Evolutionary conservation across 2,113 vertebrate species (phyloP).

Genomic region (Coregonus clupeaformis): DNA sequence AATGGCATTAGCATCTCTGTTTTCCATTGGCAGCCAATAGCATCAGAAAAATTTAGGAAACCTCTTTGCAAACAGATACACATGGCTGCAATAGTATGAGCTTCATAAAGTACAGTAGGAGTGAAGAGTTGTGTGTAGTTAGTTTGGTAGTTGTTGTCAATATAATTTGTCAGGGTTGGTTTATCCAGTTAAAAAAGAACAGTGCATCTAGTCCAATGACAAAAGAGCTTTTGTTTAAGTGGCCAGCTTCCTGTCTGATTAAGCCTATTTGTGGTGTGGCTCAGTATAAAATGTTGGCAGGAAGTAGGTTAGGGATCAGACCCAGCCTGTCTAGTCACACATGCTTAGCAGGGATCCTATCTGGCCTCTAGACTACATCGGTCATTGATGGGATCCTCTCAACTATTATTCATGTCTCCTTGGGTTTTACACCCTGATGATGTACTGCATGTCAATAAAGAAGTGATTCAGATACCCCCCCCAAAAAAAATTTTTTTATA

Average conservation of each 20-base stretch:
- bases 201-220: conserved; percentile 27
- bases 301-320: conserved; percentile 52
- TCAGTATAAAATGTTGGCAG: conserved; percentile 42
- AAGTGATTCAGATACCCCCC: too few relatives aligned
- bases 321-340: conserved; percentile 20
- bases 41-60: too few relatives aligned
- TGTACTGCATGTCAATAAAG: too few relatives aligned
- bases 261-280: conserved; percentile 17
- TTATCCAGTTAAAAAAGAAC: conserved; percentile 7
- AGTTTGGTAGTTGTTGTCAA: not conserved
- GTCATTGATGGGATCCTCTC: conserved; percentile 10
- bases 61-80: not conserved
- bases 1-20: too few relatives aligned
- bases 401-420: conserved; percentile 6
- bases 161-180: not conserved
- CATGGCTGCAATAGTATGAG: not conserved
- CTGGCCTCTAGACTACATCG: not conserved
- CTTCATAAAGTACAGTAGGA: not conserved
- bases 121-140: too few relatives aligned
- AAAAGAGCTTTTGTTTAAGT: conserved; percentile 28
- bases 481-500: too few relatives aligned
- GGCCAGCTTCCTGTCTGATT: conserved; percentile 12
- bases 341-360: conserved; percentile 37
- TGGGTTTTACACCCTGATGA: not conserved
- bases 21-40: too few relatives aligned